These are phyloP conservation scores for Phasianus colchicus DNA, from an alignment of 2,113 vertebrate genomes.

Conservation along the genomic window DNA sequence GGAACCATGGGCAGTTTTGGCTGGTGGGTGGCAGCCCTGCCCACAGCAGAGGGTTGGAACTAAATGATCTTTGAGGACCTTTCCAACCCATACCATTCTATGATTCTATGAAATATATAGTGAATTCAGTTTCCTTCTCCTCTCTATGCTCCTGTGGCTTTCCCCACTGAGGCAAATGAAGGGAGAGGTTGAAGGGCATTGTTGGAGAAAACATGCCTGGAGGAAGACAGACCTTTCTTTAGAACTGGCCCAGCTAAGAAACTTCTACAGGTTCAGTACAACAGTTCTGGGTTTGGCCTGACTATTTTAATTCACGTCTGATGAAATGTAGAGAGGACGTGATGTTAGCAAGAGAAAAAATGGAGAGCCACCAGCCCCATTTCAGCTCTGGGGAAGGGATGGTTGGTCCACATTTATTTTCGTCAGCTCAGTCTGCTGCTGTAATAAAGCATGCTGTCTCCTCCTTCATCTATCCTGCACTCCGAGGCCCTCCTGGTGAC, in stretches of 20 bases:
- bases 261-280: not conserved
- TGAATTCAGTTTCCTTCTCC: not conserved
- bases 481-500: not conserved
- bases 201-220: not conserved
- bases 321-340: not conserved
- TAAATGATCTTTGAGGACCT: too few species aligned
- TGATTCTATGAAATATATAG: not conserved
- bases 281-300: not conserved
- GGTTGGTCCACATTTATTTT: not conserved
- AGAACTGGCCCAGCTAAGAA: not conserved
- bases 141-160: not conserved
- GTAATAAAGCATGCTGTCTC: not conserved
- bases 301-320: not conserved
- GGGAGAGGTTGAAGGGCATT: not conserved
- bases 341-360: not conserved
- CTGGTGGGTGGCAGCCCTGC: too few species aligned
- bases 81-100: too few species aligned
- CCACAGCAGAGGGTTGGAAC: too few species aligned
- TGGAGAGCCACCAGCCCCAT: not conserved
- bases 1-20: too few species aligned
- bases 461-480: not conserved
- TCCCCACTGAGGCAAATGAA: not conserved
- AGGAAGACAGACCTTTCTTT: not conserved
- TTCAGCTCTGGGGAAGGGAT: not conserved
- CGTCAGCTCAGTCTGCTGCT: not conserved